Base-by-base conservation (phyloP, 1,140 invertebrate species). In the Neodiprion fabricii region DNA sequence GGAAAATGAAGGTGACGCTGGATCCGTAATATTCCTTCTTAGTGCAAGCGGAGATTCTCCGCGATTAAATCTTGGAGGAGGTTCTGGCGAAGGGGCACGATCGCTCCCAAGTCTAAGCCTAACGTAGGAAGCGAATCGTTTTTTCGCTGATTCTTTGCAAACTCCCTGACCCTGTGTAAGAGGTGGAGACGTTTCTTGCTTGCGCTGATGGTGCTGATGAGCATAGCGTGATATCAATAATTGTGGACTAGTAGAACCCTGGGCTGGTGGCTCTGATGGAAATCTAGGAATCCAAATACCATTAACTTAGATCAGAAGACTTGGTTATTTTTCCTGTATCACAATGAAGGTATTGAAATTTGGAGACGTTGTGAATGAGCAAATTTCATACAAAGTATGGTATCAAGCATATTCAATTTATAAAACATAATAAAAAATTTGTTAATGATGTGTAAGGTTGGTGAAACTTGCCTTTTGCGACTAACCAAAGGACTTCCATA, bases 101-200 rank as follows among this genome's bases (percentile, higher is more conserved):
- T 89, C 87, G 61, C 83, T 85, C 14, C 86, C 87, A 14, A 89
- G 79, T 73, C 87, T 83, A 9, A 88, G 91, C 89, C 94, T 94
- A 79, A 95, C 92, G 87, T 95, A 95, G 75, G 93, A 93, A 80
- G 93, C 92, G 86, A 95, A 94, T 80, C 94, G 91, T 79, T 91
- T 91, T 79, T 91, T 89, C 72, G 87, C 88, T 9, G 85, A 86
- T 72, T 88, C 85, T 75, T 87, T 86, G 0, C 82, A 80, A 40
- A 71, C 75, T n/a, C 79, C 70, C 28, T 84, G 83, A 72, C 75
- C 65, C 17, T 81, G 84, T 28, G 83, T 71, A 28, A 78, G 72
- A 40, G 73, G 75, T 10, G 80, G 74, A 8, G 85, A 74, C 8
- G 85, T 77, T 48, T 88, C 86, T 74, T 87, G 86, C 69, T 85